These are phyloP conservation scores for Tillus elongatus DNA, from an alignment of 2,888 invertebrate species.

Conservation along the genomic window DNA sequence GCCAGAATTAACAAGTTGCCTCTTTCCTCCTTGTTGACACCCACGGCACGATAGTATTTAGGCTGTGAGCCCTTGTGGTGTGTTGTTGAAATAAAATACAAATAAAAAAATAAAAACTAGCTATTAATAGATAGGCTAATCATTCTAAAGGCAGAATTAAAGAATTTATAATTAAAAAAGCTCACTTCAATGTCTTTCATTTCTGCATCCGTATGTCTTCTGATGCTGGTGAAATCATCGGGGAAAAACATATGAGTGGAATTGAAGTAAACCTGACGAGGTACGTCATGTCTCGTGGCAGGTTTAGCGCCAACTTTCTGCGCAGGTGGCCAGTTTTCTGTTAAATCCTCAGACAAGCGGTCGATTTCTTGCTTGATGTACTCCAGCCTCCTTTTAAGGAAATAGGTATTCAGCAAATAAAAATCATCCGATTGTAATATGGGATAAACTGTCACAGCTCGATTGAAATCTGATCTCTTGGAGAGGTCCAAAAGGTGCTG, in stretches of 20 bases:
- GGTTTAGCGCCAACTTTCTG: conserved; percentile 57
- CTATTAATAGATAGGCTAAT: too few relatives aligned
- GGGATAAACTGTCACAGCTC: conserved; percentile 58
- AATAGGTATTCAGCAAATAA: conserved; percentile 64
- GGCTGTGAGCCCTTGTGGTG: too few relatives aligned
- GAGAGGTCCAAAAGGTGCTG: conserved; percentile 39
- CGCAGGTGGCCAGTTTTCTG: conserved; percentile 64
- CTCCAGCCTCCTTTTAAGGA: conserved; percentile 44
- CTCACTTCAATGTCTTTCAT: conserved; percentile 57
- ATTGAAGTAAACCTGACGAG: conserved; percentile 82
- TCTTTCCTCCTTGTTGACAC: too few relatives aligned
- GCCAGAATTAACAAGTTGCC: too few relatives aligned
- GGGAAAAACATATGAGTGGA: conserved; percentile 72
- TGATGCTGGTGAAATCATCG: conserved; percentile 66
- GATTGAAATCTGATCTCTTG: conserved; percentile 42
- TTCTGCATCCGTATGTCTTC: conserved; percentile 55
- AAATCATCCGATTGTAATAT: conserved; percentile 52
- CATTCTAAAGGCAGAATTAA: too few relatives aligned
- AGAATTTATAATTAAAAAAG: conserved; percentile 13
- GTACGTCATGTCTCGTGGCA: conserved; percentile 68
- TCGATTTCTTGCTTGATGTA: conserved; percentile 28
- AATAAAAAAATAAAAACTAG: too few relatives aligned
- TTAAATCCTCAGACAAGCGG: conserved; percentile 28
- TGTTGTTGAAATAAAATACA: too few relatives aligned
- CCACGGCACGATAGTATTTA: too few relatives aligned